Base-by-base conservation (phyloP, 2,113 vertebrate genomes). In the Sorex fumeus region DNA sequence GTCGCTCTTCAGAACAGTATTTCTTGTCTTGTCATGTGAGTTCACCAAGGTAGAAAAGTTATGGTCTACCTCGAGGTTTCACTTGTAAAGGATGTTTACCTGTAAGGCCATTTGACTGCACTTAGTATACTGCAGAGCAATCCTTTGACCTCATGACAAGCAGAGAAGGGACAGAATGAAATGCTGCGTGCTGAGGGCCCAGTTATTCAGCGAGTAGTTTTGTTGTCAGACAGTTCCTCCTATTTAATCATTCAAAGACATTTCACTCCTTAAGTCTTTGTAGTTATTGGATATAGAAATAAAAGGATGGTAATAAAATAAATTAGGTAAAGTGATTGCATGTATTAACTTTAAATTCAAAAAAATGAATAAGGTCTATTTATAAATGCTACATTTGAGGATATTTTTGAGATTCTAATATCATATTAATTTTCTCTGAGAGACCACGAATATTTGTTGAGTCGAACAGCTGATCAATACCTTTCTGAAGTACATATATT, bases 11-110 rank as follows among this genome's bases (percentile, higher is more conserved):
- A 1, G 43, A 83, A 34, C 86, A 34, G 23, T 97, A 91, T 88
- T 95, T 95, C 92, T 93, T 90, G n/a, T 45, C 62, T 79, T 96
- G 93, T 94, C 92, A 88, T 67, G 69, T 57, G 72, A 88, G 92
- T 91, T 95, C 93, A 95, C 94, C 86, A 93, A 93, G 91, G 88
- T 86, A 95, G 93, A 88, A 95, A 95, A 97, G 85, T 72, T 95
- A 93, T 91, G 53, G 67, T 60, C 76, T 81, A 34, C 77, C 83
- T 83, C 8, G 71, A 88, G 83, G 36, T 90, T 94, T 69, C 23
- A 30, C 53, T 94, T 94, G 76, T 93, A 94, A 95, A 92, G 91
- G 71, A 77, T 88, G 76, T 92, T 95, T 91, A 80, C 79, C 93
- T 86, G 76, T 86, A 88, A 88, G 67, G 80, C 64, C 72, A 78